Conservation (phyloP, 1,140 invertebrate species). For the Neotoxoptera formosana region DNA sequence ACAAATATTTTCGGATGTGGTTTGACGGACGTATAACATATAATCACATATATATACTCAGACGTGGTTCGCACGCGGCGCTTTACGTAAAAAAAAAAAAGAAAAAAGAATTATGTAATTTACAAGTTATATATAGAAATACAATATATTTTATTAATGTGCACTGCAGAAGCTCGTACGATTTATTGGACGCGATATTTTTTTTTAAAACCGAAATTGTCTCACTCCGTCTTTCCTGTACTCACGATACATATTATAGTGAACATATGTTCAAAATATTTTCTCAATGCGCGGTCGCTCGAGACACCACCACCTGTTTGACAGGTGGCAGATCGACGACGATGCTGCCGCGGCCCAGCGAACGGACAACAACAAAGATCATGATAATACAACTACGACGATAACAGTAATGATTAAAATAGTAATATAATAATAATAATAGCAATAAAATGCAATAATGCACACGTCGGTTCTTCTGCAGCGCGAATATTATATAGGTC, state of each 20-base stretch:
- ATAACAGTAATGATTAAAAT: not conserved
- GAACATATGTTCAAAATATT: not conserved
- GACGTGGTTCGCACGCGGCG: not conserved
- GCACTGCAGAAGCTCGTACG: not conserved
- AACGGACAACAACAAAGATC: not conserved
- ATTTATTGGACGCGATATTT: not conserved
- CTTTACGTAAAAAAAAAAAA: not conserved
- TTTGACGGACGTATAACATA: not conserved
- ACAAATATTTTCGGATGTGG: not conserved
- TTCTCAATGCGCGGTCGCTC: not conserved
- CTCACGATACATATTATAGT: not conserved
- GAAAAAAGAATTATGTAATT: not conserved
- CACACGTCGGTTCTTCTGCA: not conserved
- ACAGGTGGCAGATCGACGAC: not conserved
- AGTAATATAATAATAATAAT: not conserved
- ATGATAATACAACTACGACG: not conserved
- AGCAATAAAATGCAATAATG: not conserved
- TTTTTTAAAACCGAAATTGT: not conserved
- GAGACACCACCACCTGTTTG: not conserved
- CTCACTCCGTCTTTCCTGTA: not conserved
- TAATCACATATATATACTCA: too few species aligned
- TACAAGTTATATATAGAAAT: not conserved
- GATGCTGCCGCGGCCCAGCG: too few species aligned
- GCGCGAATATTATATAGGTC: conserved; percentile 3
- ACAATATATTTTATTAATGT: not conserved